A percentile compares a stretch with the other conserved stretches of the same genome.
Conservation (phyloP, 2,113 vertebrate genomes). For the Mungos mungo region DNA sequence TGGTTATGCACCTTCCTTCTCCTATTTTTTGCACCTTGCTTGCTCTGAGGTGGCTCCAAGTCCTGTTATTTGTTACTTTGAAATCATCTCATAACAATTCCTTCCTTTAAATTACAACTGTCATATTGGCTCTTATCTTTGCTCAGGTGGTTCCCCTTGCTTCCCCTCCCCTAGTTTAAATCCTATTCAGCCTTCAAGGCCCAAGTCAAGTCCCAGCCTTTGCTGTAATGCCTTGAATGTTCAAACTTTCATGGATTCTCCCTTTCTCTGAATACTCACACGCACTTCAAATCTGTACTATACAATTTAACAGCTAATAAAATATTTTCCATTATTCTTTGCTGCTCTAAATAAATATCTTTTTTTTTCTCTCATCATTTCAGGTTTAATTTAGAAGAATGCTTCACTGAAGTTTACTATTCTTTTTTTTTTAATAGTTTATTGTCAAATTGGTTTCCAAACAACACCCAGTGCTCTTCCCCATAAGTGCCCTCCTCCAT, state of each 20-base stretch:
- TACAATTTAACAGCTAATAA: constrained; percentile 35
- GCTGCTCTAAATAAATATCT: neutral
- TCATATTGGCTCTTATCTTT: neutral
- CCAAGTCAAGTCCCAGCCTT: neutral
- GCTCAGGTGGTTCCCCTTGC: neutral
- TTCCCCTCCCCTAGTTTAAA: constrained; percentile 40
- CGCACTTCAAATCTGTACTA: neutral
- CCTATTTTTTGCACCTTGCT: constrained; percentile 17
- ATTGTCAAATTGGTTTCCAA: no score
- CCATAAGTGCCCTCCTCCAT: no score
- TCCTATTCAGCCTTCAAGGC: neutral
- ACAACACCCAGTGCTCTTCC: no score
- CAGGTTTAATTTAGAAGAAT: no score
- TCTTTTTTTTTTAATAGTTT: no score
- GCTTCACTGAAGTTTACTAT: no score
- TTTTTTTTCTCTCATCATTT: neutral
- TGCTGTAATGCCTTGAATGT: neutral
- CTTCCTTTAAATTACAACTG: neutral
- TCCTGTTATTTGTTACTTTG: constrained; percentile 23
- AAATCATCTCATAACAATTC: neutral
- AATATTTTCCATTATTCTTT: constrained; percentile 29
- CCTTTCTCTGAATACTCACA: constrained; percentile 10
- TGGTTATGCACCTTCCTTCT: neutral
- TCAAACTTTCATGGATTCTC: neutral
- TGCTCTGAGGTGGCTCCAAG: neutral